phyloP scores from a whole-genome alignment of 2,113 vertebrate species.

The Bubo scandiacus region DNA sequence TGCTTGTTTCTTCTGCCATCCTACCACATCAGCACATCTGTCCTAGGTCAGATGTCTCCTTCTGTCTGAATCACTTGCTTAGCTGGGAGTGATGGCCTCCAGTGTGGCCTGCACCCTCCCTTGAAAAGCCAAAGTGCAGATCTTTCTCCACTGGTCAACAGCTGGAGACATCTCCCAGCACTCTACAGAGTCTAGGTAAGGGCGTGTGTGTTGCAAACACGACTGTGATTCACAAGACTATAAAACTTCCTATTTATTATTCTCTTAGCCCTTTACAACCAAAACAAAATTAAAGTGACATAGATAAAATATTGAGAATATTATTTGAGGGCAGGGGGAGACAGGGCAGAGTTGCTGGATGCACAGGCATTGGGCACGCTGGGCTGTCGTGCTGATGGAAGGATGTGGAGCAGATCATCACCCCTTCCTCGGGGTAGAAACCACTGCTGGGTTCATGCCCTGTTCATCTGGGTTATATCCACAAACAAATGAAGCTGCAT shows the following conservation, averaged over 20 bases:
- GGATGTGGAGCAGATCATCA: background rate
- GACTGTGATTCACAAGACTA: background rate
- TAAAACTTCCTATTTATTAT: background rate
- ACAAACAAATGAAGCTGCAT: background rate
- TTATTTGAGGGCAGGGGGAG: background rate
- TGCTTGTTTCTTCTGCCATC: background rate
- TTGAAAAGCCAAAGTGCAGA: background rate
- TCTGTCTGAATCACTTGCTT: background rate
- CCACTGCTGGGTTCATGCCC: background rate
- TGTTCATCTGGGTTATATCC: background rate
- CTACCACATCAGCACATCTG: background rate
- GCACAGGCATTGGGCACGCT: rapidly evolving
- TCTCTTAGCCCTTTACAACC: background rate
- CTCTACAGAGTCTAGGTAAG: background rate
- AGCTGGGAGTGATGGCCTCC: background rate
- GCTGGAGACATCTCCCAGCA: background rate
- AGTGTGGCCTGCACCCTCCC: background rate
- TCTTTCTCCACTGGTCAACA: background rate
- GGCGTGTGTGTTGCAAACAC: background rate
- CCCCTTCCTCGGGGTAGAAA: background rate
- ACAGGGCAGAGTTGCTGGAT: background rate
- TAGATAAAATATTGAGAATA: background rate
- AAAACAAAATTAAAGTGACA: background rate
- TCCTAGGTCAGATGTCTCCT: background rate
- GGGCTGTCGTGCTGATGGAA: background rate